A percentile compares a stretch with the other conserved stretches of the same genome.
Conservation (phyloP, 1,140 invertebrate genomes). For the Heterodera schachtii region DNA sequence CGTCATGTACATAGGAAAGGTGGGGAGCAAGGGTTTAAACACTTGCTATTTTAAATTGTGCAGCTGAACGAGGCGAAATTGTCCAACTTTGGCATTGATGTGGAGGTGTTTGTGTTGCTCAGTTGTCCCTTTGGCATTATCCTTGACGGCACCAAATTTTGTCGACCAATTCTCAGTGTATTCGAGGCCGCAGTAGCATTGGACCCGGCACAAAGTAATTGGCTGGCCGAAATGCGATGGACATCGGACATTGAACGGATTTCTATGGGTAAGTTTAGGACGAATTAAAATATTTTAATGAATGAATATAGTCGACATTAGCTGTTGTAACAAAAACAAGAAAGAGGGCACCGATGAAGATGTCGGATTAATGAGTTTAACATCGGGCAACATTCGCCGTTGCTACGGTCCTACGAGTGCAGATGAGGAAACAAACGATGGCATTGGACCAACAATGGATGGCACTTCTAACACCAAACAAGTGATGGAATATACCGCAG, state of each 20-base stretch:
- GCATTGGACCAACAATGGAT: neutral
- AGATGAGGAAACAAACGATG: neutral
- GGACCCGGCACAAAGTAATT: slow-evolving; percentile 40
- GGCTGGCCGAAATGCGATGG: slow-evolving; percentile 48
- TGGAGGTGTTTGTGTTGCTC: slow-evolving; percentile 51
- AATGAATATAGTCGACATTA: slow-evolving; percentile 19
- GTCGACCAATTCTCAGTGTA: slow-evolving; percentile 50
- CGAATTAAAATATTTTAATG: slow-evolving; percentile 2
- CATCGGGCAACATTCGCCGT: slow-evolving; percentile 13
- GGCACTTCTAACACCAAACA: slow-evolving; percentile 17
- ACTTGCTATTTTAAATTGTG: neutral
- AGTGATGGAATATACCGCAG: slow-evolving; percentile 46
- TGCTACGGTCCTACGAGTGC: neutral
- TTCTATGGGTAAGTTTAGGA: slow-evolving; percentile 15
- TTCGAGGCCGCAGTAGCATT: slow-evolving; percentile 59
- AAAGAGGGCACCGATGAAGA: neutral
- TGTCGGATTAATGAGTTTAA: slow-evolving; percentile 6
- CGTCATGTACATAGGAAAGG: slow-evolving; percentile 57
- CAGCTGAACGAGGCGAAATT: slow-evolving; percentile 55
- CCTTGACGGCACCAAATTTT: slow-evolving; percentile 48
- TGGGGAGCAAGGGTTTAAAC: neutral
- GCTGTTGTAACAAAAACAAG: neutral
- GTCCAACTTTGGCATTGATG: slow-evolving; percentile 54
- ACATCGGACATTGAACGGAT: slow-evolving; percentile 16
- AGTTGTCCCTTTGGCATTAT: slow-evolving; percentile 56